Evolutionary conservation across 2,888 invertebrate species (phyloP).

Genomic region (Bhutanitis thaidina): DNA sequence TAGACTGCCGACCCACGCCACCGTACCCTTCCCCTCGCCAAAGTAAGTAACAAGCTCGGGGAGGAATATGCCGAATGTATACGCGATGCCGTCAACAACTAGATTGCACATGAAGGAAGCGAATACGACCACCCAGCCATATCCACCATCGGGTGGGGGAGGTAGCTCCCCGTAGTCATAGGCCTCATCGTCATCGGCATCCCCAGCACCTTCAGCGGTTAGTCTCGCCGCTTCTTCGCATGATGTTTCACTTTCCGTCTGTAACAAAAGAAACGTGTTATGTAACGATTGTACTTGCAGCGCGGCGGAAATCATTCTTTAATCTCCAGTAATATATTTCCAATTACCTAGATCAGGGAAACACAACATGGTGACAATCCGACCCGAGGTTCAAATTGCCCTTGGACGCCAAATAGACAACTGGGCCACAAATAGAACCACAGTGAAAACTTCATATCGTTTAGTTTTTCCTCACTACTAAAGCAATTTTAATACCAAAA

Average conservation of each 20-base stretch:
- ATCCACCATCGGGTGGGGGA: slow-evolving; percentile 94
- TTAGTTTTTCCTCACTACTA: too few species aligned
- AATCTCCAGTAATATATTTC: too few species aligned
- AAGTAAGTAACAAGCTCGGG: slow-evolving; percentile 89
- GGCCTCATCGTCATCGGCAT: slow-evolving; percentile 81
- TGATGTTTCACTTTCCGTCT: slow-evolving; percentile 93
- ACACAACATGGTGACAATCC: too few species aligned
- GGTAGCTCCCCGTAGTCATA: slow-evolving; percentile 88
- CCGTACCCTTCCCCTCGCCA: slow-evolving; percentile 91
- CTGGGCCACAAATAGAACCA: too few species aligned
- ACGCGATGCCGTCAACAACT: slow-evolving; percentile 99
- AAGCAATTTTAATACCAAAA: too few species aligned
- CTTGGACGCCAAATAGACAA: too few species aligned
- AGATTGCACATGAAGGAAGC: slow-evolving; percentile 98
- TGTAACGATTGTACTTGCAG: too few species aligned
- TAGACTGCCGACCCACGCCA: slow-evolving; percentile 96
- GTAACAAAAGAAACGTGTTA: slow-evolving; percentile 51
- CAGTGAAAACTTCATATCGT: too few species aligned
- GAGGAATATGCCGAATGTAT: slow-evolving; percentile 97
- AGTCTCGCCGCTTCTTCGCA: slow-evolving; percentile 91
- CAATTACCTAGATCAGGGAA: too few species aligned
- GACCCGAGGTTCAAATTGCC: too few species aligned
- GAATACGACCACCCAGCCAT: slow-evolving; percentile 96
- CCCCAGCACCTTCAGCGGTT: slow-evolving; percentile 82
- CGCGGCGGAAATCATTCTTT: too few species aligned